Base-by-base conservation (phyloP, 2,113 vertebrate genomes). In the Sisor rabdophorus region DNA sequence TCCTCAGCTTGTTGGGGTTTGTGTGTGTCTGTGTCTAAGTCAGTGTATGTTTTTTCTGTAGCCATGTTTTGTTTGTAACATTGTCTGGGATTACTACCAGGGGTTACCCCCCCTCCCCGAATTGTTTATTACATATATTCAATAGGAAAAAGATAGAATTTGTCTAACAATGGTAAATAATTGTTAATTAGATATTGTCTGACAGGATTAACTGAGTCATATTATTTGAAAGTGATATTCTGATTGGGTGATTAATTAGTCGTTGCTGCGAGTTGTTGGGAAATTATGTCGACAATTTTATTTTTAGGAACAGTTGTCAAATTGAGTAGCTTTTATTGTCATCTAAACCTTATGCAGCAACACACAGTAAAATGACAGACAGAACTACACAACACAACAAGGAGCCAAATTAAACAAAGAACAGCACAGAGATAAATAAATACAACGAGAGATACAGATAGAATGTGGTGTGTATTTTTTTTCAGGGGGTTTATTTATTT, bases 121-220 rank as follows among this genome's bases (percentile, higher is more conserved):
- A 53, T 63, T 24, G 54, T 65, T 82, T 83, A 84, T 82, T 82
- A 84, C 77, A 69, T 75, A 81, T 78, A 59, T 52, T 54, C 53
- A 58, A 44, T 52, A 71, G 77, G 55, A 63, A 52, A 48, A 71
- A 67, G 73, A 16, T 68, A 67, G 32, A 60, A 69, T 55, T 58
- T 22, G 26, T 67, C 7, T 81, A 81, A 81, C 44, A 32, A 78
- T 75, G 61, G 75, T 44, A 50, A 81, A 65, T 70, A 68, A 73
- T 80, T 79, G 78, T 80, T 81, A 73, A 84, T 84, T 63, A 79
- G 74, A 76, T 78, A 74, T 73, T 78, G 74, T 78, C 75, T 61
- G 68, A 71, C 63, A 56, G 76, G 75, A 84, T 75, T 67, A 81
- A 72, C 67, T 69, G 61, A 75, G 79, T 84, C 20, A 79, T 79